phyloP scores from a whole-genome alignment of 1,140 invertebrate genomes.

The Pseudobourletiella spinata region DNA sequence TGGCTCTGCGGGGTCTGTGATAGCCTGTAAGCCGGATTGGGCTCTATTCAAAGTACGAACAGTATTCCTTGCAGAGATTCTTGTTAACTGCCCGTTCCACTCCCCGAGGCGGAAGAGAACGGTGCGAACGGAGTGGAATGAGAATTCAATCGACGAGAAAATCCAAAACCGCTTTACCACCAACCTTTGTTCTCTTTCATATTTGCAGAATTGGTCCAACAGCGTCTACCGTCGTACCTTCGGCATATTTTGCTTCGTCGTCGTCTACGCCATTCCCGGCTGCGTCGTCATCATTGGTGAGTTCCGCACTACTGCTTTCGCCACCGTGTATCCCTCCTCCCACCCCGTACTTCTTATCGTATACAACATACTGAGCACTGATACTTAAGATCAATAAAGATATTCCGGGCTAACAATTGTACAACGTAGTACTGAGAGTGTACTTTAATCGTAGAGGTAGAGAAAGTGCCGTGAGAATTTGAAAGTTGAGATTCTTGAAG shows the following conservation, averaged over 20 bases:
- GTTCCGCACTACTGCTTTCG: slow-evolving; percentile 1
- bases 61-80: background rate
- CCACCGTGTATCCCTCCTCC: background rate
- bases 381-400: background rate
- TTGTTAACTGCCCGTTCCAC: background rate
- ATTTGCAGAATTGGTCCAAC: slow-evolving; percentile 39
- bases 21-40: background rate
- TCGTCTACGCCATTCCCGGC: slow-evolving; percentile 66
- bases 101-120: no score
- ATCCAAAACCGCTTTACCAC: no score
- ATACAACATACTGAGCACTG: background rate
- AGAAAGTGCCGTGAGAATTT: no score
- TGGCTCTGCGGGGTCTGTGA: background rate
- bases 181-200: slow-evolving; percentile 10
- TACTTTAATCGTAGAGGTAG: no score
- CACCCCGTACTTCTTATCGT: slow-evolving; percentile 1
- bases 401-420: no score
- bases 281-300: slow-evolving; percentile 50
- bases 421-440: background rate
- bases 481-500: no score
- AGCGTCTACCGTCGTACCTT: slow-evolving; percentile 45
- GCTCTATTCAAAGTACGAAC: background rate
- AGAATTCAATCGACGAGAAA: no score
- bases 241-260: slow-evolving; percentile 56
- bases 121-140: no score